These are phyloP conservation scores for Falcunculus frontatus DNA, from an alignment of 2,113 vertebrate genomes.

Conservation along the genomic window DNA sequence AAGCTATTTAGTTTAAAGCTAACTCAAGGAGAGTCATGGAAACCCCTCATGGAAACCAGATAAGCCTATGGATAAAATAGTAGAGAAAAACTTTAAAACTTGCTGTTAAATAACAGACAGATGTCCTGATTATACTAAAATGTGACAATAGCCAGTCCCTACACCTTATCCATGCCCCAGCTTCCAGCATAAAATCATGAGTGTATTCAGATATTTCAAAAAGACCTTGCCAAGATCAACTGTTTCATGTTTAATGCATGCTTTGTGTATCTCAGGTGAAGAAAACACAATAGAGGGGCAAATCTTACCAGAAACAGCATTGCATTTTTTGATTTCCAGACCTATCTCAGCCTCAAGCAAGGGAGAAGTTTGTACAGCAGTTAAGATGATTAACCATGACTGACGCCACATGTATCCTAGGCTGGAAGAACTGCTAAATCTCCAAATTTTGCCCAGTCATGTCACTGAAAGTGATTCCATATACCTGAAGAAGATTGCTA, in stretches of 20 bases:
- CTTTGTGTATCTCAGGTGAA: not conserved
- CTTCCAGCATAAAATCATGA: not conserved
- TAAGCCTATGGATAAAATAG: not conserved
- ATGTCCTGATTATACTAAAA: not conserved
- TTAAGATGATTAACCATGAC: not conserved
- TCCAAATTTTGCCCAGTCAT: not conserved
- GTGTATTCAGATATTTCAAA: not conserved
- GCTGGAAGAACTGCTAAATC: slow-evolving; percentile 8
- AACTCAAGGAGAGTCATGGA: not conserved
- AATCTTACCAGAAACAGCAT: not conserved
- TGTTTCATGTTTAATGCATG: not conserved
- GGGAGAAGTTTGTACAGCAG: not conserved
- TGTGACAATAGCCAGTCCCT: not conserved
- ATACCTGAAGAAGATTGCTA: slow-evolving; percentile 3
- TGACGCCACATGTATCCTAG: not conserved
- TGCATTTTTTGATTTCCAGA: not conserved
- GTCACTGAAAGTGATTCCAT: not conserved
- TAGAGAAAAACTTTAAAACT: not conserved
- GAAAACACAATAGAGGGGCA: not conserved
- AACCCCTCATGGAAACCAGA: not conserved
- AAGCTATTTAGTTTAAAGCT: not conserved
- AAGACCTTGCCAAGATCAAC: not conserved
- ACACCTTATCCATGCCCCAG: not conserved
- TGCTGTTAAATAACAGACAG: not conserved
- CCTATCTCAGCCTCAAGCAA: slow-evolving; percentile 23